Conservation (phyloP, 2,113 vertebrate genomes). For the Crypturellus undulatus region DNA sequence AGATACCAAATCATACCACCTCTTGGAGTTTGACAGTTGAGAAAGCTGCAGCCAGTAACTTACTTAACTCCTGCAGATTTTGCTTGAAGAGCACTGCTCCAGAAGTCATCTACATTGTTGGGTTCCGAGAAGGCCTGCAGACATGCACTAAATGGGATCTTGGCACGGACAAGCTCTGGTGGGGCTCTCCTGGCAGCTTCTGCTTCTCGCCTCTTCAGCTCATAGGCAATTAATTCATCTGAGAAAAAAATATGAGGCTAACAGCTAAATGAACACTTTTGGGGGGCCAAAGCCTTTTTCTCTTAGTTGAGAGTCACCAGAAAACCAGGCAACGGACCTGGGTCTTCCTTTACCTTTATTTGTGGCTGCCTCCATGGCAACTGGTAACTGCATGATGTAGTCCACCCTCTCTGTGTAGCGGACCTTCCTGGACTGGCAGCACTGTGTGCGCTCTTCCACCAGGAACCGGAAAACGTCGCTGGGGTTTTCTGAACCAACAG, state of each 20-base stretch:
- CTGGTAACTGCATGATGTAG: slow-evolving; percentile 94
- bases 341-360: slow-evolving; percentile 87
- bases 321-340: neutral
- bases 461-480: slow-evolving; percentile 95
- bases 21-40: neutral
- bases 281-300: neutral
- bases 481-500: slow-evolving; percentile 90
- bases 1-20: neutral
- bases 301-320: neutral
- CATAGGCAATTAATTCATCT: slow-evolving; percentile 95
- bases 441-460: slow-evolving; percentile 95
- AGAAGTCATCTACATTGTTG: slow-evolving; percentile 94
- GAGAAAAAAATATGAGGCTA: slow-evolving; percentile 15
- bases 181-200: slow-evolving; percentile 86
- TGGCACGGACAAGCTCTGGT: slow-evolving; percentile 90
- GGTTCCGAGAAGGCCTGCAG: slow-evolving; percentile 96
- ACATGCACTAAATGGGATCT: slow-evolving; percentile 93
- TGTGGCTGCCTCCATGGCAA: slow-evolving; percentile 89
- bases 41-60: slow-evolving; percentile 60
- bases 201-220: slow-evolving; percentile 88
- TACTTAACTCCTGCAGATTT: slow-evolving; percentile 97
- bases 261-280: neutral
- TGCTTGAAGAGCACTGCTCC: slow-evolving; percentile 97
- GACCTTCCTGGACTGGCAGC: slow-evolving; percentile 94
- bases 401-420: slow-evolving; percentile 93